Evolutionary conservation across 2,797 vertebrate genomes (phyloP).

Genomic region (Anguilla anguilla): DNA sequence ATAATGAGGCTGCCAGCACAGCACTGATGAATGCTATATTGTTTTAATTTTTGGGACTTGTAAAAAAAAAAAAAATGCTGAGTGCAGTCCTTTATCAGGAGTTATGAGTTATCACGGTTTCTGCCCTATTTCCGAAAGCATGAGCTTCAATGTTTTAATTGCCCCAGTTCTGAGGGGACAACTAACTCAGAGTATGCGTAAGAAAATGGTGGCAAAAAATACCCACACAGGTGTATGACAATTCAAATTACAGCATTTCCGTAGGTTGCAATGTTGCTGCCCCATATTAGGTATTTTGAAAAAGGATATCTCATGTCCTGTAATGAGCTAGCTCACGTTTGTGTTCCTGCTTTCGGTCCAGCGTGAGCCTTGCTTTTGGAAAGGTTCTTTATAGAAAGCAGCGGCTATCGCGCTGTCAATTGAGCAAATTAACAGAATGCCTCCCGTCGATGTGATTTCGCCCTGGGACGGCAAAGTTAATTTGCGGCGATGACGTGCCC

Average conservation of each 20-base stretch:
- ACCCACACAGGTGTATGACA: neutral
- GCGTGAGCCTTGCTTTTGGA: neutral
- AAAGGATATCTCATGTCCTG: neutral
- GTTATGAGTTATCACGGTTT: neutral
- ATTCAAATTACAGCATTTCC: neutral
- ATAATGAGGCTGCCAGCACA: neutral
- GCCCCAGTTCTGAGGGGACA: conserved; percentile 1
- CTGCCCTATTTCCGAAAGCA: neutral
- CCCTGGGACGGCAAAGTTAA: conserved; percentile 23
- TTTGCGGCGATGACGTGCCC: conserved; percentile 23
- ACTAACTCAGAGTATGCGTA: neutral
- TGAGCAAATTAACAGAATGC: conserved; percentile 10
- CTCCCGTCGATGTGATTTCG: conserved; percentile 4
- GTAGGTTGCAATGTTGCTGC: neutral
- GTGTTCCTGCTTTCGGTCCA: neutral
- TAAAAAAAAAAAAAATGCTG: neutral
- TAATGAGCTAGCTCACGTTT: neutral
- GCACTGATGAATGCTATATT: neutral
- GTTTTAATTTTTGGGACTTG: neutral
- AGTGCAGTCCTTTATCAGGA: neutral
- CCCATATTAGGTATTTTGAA: neutral
- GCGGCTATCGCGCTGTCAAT: neutral
- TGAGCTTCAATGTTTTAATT: neutral
- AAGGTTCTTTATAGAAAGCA: neutral
- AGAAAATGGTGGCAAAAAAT: too few species aligned